A percentile compares a stretch with the other conserved stretches of the same genome.
These are phyloP conservation scores for Austrolebias charrua DNA, from an alignment of 2,797 vertebrate genomes.

Conservation along the genomic window DNA sequence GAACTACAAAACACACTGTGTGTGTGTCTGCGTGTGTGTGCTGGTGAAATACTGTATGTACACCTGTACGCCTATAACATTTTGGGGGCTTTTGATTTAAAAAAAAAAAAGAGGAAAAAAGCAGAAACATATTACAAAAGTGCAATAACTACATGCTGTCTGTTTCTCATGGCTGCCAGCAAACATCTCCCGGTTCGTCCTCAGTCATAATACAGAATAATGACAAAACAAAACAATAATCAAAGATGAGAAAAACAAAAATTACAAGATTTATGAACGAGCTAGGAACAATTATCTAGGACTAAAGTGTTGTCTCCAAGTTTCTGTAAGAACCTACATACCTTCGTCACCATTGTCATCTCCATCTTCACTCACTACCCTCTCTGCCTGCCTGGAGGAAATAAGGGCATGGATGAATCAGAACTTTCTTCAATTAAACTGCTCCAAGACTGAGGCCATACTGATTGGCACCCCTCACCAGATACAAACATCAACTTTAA, in stretches of 20 bases:
- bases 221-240: conserved; percentile 32
- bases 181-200: conserved; percentile 50
- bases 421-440: too few relatives aligned
- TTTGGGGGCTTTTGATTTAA: conserved; percentile 77
- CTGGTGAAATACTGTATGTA: conserved; percentile 87
- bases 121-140: conserved; percentile 82
- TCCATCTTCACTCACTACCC: too few relatives aligned
- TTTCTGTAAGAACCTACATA: conserved; percentile 56
- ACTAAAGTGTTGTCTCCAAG: conserved; percentile 55
- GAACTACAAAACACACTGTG: conserved; percentile 83
- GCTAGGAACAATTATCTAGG: conserved; percentile 50
- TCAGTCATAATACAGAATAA: conserved; percentile 60
- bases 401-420: too few relatives aligned
- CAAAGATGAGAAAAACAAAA: conserved; percentile 37
- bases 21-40: conserved; percentile 66
- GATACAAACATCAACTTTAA: too few relatives aligned
- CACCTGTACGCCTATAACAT: conserved; percentile 84
- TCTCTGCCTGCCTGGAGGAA: too few relatives aligned
- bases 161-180: conserved; percentile 55
- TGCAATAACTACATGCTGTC: conserved; percentile 83
- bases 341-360: too few relatives aligned
- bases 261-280: not conserved
- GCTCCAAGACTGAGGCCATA: too few relatives aligned
- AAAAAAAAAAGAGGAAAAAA: conserved; percentile 65
- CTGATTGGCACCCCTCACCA: too few relatives aligned